phyloP scores from a whole-genome alignment of 2,888 invertebrate species.

The Drosophila eohydei region DNA sequence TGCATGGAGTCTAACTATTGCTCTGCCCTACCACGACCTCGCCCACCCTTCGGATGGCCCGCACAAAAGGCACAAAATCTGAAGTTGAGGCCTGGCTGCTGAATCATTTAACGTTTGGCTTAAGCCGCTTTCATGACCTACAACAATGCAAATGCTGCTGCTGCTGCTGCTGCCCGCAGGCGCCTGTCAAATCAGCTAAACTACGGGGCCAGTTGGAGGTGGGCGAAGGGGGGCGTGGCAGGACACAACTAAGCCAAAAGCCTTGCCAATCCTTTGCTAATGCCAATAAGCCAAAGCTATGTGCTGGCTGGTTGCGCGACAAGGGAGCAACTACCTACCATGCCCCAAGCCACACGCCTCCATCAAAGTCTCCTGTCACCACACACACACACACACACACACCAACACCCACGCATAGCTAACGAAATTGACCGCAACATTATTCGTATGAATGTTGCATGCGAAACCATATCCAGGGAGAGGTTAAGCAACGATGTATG shows the following conservation, averaged over 20 bases:
- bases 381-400: conserved; percentile 13
- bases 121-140: conserved; percentile 44
- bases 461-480: conserved; percentile 27
- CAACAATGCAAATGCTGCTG: conserved; percentile 31
- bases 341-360: not conserved
- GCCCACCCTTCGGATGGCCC: not conserved
- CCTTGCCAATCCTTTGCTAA: conserved; percentile 54
- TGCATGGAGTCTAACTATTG: not conserved
- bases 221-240: not conserved
- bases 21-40: no score
- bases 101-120: conserved; percentile 48
- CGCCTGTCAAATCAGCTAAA: conserved; percentile 51
- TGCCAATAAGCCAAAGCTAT: conserved; percentile 68
- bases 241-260: conserved; percentile 38
- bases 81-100: conserved; percentile 30
- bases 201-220: not conserved
- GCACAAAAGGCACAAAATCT: conserved; percentile 16
- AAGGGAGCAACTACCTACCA: conserved; percentile 9
- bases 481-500: not conserved
- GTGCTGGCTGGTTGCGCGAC: conserved; percentile 11
- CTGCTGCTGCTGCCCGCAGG: conserved; percentile 31
- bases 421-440: conserved; percentile 79
- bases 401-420: conserved; percentile 13
- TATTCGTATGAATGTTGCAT: conserved; percentile 72
- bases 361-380: conserved; percentile 12